A percentile compares a stretch with the other conserved stretches of the same genome.
Evolutionary conservation across 2,113 vertebrate genomes (phyloP).

Genomic region (Willisornis vidua): DNA sequence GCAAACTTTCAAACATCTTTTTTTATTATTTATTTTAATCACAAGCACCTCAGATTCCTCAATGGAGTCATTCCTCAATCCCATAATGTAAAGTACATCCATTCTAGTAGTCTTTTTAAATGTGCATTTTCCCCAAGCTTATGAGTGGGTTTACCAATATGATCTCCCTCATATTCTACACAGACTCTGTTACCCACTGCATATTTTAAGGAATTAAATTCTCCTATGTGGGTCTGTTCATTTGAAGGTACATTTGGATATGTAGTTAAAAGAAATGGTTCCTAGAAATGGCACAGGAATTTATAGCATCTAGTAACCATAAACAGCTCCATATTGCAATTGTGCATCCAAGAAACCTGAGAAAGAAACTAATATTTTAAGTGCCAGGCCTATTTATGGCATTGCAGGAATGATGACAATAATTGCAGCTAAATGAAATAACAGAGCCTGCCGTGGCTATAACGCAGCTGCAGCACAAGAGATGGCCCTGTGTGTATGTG

Average conservation of each 20-base stretch:
- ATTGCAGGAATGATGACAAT: background rate
- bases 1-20: background rate
- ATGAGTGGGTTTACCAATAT: background rate
- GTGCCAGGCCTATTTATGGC: background rate
- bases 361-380: conserved; percentile 8
- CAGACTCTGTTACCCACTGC: background rate
- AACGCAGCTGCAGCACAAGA: background rate
- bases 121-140: background rate
- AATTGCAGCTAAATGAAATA: background rate
- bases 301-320: background rate
- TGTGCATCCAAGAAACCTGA: background rate
- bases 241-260: background rate
- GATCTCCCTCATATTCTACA: background rate
- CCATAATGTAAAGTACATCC: conserved; percentile 12
- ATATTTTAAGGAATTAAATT: conserved; percentile 11
- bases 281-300: background rate
- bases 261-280: background rate
- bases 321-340: background rate
- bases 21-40: background rate
- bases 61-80: background rate
- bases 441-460: background rate
- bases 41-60: conserved; percentile 7
- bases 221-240: background rate
- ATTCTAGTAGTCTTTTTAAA: background rate
- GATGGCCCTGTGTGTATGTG: background rate